Base-by-base conservation (phyloP, 2,113 vertebrate species). In the Promerops cafer region DNA sequence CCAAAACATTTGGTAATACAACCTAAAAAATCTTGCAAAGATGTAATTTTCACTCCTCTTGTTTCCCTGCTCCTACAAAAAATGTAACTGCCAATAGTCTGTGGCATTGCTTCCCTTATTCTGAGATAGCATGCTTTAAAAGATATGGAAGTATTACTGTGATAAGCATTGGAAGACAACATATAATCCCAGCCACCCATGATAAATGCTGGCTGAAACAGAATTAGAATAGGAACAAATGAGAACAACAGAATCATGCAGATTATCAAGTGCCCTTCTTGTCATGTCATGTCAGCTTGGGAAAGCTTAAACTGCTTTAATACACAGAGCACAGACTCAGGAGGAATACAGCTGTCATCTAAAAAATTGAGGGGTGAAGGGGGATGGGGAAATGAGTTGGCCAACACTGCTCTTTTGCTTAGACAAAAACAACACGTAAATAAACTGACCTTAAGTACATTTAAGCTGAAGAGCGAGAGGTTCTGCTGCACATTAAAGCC, bases 381-480 rank as follows among this genome's bases (percentile, higher is more conserved):
- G 33, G 76, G 9, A 74, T 39, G 50, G 33, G 77, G 27, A 91
- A 84, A 71, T 52, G 44, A 82, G 49, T 49, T 68, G 15, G 27
- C 28, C 69, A 70, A 75, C 27, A 31, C 35, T 45, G 14, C 22
- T 75, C 23, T 75, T 81, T 20, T 59, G 52, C 59, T 81, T n/a
- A 66, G 76, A 89, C 42, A 87, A 66, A 33, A 87, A 76, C 39
- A 80, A 64, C 18, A 44, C 3, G 13, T 61, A 76, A 56, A 90
- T 60, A 83, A 95, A 93, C 92, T 94, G 86, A 92, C 86, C 88
- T 95, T 80, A 60, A 83, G 50, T 30, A 90, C 20, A 92, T 59
- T 54, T 74, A 93, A 83, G 42, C 37, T 90, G 82, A 86, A 70
- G 81, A 89, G 42, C 1, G 16, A 42, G 39, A 87, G 86, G 39